Percentiles rank a stretch among this genome's conserved stretches.
phyloP scores from a whole-genome alignment of 2,797 vertebrate genomes.

The Coreius guichenoti region DNA sequence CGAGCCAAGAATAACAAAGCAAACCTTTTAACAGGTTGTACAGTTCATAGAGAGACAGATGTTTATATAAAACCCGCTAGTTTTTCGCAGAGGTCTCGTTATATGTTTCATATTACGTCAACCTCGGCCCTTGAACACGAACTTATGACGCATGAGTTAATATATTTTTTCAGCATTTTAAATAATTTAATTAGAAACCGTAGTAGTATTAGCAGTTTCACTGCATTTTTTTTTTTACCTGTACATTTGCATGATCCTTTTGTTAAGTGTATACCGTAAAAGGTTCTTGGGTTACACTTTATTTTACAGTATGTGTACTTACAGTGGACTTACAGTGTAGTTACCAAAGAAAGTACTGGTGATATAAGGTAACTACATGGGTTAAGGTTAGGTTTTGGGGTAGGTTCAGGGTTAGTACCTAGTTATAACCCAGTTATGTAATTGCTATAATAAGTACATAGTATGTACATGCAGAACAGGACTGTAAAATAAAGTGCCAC shows the following conservation, averaged over 20 bases:
- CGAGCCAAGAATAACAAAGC: constrained; percentile 36
- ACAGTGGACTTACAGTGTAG: too few relatives aligned
- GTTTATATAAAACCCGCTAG: constrained; percentile 68
- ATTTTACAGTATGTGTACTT: too few relatives aligned
- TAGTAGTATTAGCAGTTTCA: constrained; percentile 66
- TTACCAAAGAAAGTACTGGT: too few relatives aligned
- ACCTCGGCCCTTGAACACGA: constrained; percentile 36
- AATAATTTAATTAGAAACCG: constrained; percentile 36
- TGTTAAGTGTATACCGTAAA: constrained; percentile 13
- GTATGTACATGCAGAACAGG: too few relatives aligned
- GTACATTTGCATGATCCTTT: constrained; percentile 57
- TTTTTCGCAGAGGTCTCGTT: constrained; percentile 47
- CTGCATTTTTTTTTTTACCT: constrained; percentile 35
- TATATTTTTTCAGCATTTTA: constrained; percentile 50
- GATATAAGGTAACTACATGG: too few relatives aligned
- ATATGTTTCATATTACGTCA: constrained; percentile 10
- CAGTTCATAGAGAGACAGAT: constrained; percentile 59
- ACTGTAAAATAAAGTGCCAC: too few relatives aligned
- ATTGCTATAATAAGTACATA: too few relatives aligned
- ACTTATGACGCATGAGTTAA: constrained; percentile 48
- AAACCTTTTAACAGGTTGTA: constrained; percentile 58
- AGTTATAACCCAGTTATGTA: too few relatives aligned
- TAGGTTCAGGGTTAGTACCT: too few relatives aligned
- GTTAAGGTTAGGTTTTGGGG: too few relatives aligned
- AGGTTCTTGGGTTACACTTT: constrained; percentile 14